Evolutionary conservation across 2,888 invertebrate genomes (phyloP).

Genomic region (Loripinus fragilis): DNA sequence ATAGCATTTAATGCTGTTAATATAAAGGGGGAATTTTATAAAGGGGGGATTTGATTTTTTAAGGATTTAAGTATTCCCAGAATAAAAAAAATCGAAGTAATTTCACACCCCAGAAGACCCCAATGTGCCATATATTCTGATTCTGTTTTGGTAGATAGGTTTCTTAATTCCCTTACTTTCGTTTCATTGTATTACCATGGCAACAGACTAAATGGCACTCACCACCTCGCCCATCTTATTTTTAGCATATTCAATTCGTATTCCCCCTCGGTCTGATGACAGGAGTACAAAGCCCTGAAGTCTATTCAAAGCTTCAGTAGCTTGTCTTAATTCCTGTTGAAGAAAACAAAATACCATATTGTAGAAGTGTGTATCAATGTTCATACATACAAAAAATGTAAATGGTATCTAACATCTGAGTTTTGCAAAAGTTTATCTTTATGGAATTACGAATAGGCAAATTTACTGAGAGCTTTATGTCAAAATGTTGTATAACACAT

Average conservation of each 20-base stretch:
- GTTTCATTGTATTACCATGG: conserved; percentile 35
- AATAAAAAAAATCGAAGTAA: too few relatives aligned
- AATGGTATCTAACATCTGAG: too few relatives aligned
- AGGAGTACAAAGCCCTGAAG: conserved; percentile 98
- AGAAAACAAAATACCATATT: conserved; percentile 20
- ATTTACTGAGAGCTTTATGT: too few relatives aligned
- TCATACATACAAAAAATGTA: too few relatives aligned
- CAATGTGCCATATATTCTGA: background rate
- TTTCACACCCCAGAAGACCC: conserved; percentile 1
- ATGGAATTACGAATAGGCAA: too few relatives aligned
- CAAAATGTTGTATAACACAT: too few relatives aligned
- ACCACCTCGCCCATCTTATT: conserved; percentile 97
- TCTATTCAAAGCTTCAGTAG: conserved; percentile 95
- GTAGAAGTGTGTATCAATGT: too few relatives aligned
- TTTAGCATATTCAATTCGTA: conserved; percentile 99
- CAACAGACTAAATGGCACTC: conserved; percentile 58
- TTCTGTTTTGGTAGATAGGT: background rate
- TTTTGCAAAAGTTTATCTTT: too few relatives aligned
- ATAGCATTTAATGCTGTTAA: too few relatives aligned
- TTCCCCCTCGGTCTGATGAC: conserved; percentile 98
- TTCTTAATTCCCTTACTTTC: conserved; percentile 52
- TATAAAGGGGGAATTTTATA: too few relatives aligned
- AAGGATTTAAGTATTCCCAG: too few relatives aligned
- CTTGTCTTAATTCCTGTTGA: conserved; percentile 91
- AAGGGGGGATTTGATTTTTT: too few relatives aligned